Evolutionary conservation across 2,113 vertebrate genomes (phyloP), one percentile per base, ranked within the genome.

Genomic region (Xiphorhynchus elegans): DNA sequence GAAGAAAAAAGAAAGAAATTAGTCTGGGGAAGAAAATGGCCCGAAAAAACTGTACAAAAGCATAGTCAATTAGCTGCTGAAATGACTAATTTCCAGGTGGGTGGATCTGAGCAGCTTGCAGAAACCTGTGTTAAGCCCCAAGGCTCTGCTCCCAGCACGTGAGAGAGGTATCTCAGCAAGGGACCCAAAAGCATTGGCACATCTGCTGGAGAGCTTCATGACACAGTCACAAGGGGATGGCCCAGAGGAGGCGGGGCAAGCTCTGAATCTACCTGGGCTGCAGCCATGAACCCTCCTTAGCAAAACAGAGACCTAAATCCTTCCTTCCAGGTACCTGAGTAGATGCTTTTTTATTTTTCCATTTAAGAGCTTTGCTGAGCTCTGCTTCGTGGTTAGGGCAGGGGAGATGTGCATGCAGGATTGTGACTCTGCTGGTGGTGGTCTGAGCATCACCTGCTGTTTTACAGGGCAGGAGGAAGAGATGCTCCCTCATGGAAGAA

Each of bases 11-110:
- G 5, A 79, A 84, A 74, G 52, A 44, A 72, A 60, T 31, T 25
- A 87, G 5, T 67, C 55, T 90, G 70, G 52, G n/a, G 60, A 86
- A 72, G 76, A 80, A 95, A 92, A 92, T 40, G 81, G 52, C 47
- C 80, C 52, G 44, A 78, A 95, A 91, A 93, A 94, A 63, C 68
- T 77, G 52, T 64, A 63, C 33, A 78, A 92, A 84, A 76, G 64
- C 47, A n/a, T 13, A 92, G 69, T 75, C 76, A 93, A 68, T 94
- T 94, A 95, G 77, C 60, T 95, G 84, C 81, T 92, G 84, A 70
- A 95, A 93, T 95, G 96, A 96, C 87, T 97, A 95, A 97, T 95
- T 95, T 93, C 49, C 82, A 76, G 58, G 96, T 97, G 87, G 96
- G 95, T 92, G 95, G 89, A 93, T 87, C 81, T 73, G 81, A 95